A percentile compares a stretch with the other conserved stretches of the same genome.
These are phyloP conservation scores for Sitta carolinensis DNA, from an alignment of 2,797 vertebrate genomes.

Conservation along the genomic window DNA sequence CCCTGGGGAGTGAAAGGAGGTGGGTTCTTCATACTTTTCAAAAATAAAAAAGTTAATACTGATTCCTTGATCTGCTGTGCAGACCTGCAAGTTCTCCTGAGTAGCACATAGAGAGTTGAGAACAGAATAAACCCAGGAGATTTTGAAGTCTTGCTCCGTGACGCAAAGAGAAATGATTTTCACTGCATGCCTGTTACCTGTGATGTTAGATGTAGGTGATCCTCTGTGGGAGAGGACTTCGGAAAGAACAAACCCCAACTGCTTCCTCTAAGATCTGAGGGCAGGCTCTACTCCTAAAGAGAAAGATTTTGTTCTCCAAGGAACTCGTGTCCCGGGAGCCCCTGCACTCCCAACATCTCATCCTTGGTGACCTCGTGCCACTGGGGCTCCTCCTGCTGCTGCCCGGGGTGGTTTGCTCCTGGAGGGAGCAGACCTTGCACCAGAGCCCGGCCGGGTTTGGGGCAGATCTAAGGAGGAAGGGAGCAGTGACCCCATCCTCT, in stretches of 20 bases:
- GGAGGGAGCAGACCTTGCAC: not conserved
- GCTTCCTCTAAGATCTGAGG: not conserved
- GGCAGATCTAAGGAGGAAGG: not conserved
- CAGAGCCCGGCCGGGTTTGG: not conserved
- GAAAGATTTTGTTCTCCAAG: not conserved
- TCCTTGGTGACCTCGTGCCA: rapidly evolving
- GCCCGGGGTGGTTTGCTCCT: not conserved
- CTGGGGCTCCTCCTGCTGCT: rapidly evolving
- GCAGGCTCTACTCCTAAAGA: not conserved
- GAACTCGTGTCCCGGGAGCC: rapidly evolving
- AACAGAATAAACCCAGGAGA: not conserved
- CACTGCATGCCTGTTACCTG: not conserved
- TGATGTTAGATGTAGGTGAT: not conserved
- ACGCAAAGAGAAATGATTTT: not conserved
- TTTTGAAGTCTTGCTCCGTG: rapidly evolving
- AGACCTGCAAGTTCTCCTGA: not conserved
- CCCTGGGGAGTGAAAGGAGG: not conserved
- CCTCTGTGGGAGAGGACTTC: not conserved
- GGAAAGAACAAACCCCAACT: not conserved
- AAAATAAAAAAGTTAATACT: not conserved
- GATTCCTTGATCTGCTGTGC: not conserved
- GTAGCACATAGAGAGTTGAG: not conserved
- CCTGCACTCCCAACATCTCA: rapidly evolving
- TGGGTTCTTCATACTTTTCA: not conserved
- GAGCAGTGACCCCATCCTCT: not conserved